These are phyloP conservation scores for Apocheima hispidaria DNA, from an alignment of 2,888 invertebrate genomes.

Conservation along the genomic window DNA sequence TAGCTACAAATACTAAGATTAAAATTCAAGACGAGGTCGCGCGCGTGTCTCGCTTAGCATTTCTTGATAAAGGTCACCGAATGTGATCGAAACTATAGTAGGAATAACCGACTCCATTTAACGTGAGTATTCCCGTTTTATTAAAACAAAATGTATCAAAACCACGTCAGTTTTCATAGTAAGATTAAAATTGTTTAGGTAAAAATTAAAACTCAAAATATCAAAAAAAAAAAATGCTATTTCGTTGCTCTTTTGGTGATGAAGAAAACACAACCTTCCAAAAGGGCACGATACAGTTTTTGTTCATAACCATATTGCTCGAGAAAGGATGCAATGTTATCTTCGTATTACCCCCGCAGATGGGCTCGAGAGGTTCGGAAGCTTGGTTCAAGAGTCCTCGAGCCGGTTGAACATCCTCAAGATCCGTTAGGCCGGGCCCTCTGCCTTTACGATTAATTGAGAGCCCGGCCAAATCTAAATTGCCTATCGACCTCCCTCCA, in stretches of 20 bases:
- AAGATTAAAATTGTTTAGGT: too few species aligned
- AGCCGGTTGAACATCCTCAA: constrained; percentile 37
- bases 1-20: too few species aligned
- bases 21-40: too few species aligned
- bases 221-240: too few species aligned
- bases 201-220: too few species aligned
- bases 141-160: too few species aligned
- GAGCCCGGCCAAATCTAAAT: constrained; percentile 63
- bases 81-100: too few species aligned
- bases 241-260: not conserved
- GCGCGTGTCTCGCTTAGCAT: too few species aligned
- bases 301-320: constrained; percentile 20
- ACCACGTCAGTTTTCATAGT: too few species aligned
- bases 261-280: constrained; percentile 8
- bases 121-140: too few species aligned
- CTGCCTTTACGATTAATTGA: constrained; percentile 71
- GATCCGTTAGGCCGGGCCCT: constrained; percentile 38
- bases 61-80: too few species aligned
- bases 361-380: constrained; percentile 47
- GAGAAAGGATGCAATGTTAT: constrained; percentile 50
- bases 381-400: constrained; percentile 52
- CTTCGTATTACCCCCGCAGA: constrained; percentile 41
- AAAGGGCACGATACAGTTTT: constrained; percentile 13
- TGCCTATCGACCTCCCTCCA: constrained; percentile 55
- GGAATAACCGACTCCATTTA: too few species aligned